Conservation (phyloP, 2,113 vertebrate genomes). For the Collichthys lucidus region DNA sequence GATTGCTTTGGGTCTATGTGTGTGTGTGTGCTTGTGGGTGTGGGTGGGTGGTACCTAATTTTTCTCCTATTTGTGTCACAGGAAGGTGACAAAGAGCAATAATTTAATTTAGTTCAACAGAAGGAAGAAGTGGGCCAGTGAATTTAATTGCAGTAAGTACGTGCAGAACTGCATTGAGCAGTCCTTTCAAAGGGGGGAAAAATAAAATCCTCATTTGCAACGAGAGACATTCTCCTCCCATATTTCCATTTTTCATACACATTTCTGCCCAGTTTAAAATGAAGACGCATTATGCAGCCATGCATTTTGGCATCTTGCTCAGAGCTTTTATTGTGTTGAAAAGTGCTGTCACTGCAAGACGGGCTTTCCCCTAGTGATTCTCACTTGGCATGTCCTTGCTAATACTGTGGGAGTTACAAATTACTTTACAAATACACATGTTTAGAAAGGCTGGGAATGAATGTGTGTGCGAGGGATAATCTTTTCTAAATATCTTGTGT, state of each 20-base stretch:
- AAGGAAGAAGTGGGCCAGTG: slow-evolving; percentile 9
- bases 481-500: background rate
- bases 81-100: background rate
- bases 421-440: slow-evolving; percentile 23
- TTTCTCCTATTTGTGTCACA: slow-evolving; percentile 24
- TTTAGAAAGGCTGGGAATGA: background rate
- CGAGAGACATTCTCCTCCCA: slow-evolving; percentile 32
- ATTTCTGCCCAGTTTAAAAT: slow-evolving; percentile 40
- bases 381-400: slow-evolving; percentile 33
- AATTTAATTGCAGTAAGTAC: slow-evolving; percentile 43
- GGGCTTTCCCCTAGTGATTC: slow-evolving; percentile 33
- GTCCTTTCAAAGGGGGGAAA: slow-evolving; percentile 9
- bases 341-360: slow-evolving; percentile 66
- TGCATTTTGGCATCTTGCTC: slow-evolving; percentile 46
- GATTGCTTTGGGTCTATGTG: background rate
- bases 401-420: slow-evolving; percentile 47
- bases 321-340: slow-evolving; percentile 55
- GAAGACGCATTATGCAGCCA: slow-evolving; percentile 53
- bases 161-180: background rate
- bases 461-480: background rate
- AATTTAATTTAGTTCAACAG: slow-evolving; percentile 40
- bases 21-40: background rate
- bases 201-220: slow-evolving; percentile 41
- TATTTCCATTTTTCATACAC: slow-evolving; percentile 38
- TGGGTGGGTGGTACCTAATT: background rate